These are phyloP conservation scores for Cosmopolites sordidus DNA, from an alignment of 2,888 invertebrate species.

Conservation along the genomic window DNA sequence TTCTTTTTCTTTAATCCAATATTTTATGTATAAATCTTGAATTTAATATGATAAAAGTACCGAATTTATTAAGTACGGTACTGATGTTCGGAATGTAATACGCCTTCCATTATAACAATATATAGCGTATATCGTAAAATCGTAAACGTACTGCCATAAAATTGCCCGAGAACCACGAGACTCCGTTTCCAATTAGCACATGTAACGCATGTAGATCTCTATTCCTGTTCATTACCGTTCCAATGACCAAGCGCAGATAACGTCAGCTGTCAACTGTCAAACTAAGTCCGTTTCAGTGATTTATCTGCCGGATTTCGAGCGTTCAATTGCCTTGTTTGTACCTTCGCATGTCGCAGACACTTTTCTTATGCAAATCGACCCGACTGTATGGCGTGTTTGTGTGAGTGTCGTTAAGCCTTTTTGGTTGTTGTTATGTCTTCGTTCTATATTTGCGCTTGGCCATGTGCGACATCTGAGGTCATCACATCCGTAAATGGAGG, in stretches of 20 bases:
- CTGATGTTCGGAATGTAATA: no score
- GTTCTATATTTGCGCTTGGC: background rate
- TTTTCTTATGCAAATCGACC: slow-evolving; percentile 6
- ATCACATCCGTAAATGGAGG: no score
- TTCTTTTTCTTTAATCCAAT: no score
- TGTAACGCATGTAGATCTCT: no score
- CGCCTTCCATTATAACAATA: no score
- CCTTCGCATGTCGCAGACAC: slow-evolving; percentile 2
- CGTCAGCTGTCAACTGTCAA: background rate
- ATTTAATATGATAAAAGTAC: no score
- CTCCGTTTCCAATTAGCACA: no score
- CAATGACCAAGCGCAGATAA: background rate
- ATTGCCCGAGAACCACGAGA: no score
- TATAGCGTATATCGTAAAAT: no score
- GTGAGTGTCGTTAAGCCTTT: background rate
- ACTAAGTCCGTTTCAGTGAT: background rate
- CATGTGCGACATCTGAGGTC: background rate
- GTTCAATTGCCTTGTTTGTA: slow-evolving; percentile 3
- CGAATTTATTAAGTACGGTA: no score
- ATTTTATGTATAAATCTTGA: no score
- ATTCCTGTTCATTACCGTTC: background rate
- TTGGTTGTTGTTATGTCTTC: background rate
- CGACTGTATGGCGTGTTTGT: background rate
- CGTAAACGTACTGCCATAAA: no score
- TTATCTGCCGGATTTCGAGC: background rate